Evolutionary conservation across 2,888 invertebrate genomes (phyloP).

Genomic region (Epicampocera succincta): DNA sequence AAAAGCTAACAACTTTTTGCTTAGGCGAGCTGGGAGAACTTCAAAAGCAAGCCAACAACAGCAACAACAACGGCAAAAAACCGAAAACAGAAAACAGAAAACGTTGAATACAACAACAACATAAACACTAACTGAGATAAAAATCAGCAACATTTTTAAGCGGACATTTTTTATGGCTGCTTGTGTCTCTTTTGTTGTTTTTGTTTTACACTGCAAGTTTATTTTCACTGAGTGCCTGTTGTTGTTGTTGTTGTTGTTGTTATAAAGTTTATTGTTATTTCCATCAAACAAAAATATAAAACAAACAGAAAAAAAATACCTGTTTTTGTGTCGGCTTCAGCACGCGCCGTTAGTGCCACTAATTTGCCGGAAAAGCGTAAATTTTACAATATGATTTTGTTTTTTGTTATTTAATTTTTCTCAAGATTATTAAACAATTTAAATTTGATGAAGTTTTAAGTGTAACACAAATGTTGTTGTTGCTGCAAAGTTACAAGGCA

Average conservation of each 20-base stretch:
- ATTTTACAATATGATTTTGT: background rate
- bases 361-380: constrained; percentile 61
- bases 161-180: constrained; percentile 32
- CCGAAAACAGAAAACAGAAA: background rate
- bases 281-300: background rate
- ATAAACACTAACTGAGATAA: constrained; percentile 39
- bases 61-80: too few relatives aligned
- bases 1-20: background rate
- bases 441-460: background rate
- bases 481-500: too few relatives aligned
- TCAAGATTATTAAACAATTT: constrained; percentile 13
- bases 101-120: background rate
- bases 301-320: constrained; percentile 10
- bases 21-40: constrained; percentile 18
- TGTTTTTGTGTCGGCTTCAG: constrained; percentile 40
- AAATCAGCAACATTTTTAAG: constrained; percentile 44
- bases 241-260: background rate
- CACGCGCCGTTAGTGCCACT: constrained; percentile 66
- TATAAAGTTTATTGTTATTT: constrained; percentile 24
- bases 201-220: constrained; percentile 2
- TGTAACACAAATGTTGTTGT: background rate
- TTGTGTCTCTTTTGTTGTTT: constrained; percentile 13
- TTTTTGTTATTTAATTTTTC: constrained; percentile 6
- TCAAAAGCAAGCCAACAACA: constrained; percentile 14
- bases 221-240: constrained; percentile 21